A percentile compares a stretch with the other conserved stretches of the same genome.
phyloP scores from a whole-genome alignment of 1,140 invertebrate species.

The Trinorchestia longiramus region DNA sequence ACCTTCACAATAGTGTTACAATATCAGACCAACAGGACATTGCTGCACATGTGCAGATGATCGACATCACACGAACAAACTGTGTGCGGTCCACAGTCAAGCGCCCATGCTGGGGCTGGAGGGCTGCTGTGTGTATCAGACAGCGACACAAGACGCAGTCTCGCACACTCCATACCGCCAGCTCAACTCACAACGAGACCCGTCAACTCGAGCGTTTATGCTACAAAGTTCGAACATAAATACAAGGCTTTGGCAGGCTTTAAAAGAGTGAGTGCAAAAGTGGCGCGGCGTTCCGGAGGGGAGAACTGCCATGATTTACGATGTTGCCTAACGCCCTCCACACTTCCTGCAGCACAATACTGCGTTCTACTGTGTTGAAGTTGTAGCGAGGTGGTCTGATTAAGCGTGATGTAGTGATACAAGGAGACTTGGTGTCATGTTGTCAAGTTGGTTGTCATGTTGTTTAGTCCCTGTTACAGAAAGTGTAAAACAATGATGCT shows the following conservation, averaged over 20 bases:
- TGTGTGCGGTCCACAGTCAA: not conserved
- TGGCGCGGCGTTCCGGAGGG: slow-evolving; percentile 35
- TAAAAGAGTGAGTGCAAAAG: slow-evolving; percentile 54
- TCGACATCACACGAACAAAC: not conserved
- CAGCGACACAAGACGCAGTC: not conserved
- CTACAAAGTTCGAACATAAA: slow-evolving; percentile 54
- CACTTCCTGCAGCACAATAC: not conserved
- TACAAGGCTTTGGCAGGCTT: slow-evolving; percentile 53
- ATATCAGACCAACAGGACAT: not conserved
- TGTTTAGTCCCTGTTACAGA: not conserved
- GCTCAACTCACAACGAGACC: slow-evolving; percentile 28
- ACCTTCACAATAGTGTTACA: not conserved
- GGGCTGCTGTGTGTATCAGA: no score
- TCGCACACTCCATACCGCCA: not conserved
- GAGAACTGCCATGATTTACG: slow-evolving; percentile 43
- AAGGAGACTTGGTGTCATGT: not conserved
- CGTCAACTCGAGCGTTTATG: slow-evolving; percentile 52
- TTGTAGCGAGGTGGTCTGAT: not conserved
- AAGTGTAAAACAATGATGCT: not conserved
- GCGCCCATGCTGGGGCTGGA: no score
- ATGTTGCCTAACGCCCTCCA: not conserved
- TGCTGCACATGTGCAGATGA: no score
- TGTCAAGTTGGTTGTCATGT: not conserved
- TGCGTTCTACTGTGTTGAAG: not conserved
- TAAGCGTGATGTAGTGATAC: not conserved